Evolutionary conservation across 2,113 vertebrate genomes (phyloP), one percentile per base, ranked within the genome.

Genomic region (Zosterops japonicus): DNA sequence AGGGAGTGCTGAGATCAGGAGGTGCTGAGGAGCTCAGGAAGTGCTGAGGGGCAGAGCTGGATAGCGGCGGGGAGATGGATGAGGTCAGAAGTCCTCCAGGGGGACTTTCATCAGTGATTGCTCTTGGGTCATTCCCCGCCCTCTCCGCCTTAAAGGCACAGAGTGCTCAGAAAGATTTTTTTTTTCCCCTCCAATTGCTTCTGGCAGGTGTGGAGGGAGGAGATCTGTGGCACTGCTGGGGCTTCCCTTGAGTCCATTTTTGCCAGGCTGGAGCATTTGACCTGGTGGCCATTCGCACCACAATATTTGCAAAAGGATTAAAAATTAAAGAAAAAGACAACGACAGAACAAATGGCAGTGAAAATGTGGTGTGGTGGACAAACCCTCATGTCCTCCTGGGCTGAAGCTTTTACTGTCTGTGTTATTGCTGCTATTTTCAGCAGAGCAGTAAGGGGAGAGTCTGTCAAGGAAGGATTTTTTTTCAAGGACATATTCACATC

Each of bases 171-270:
- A 2, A 6, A 18, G 9, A 8, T 28, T 17, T 44, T 23, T 31
- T 18, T 8, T 2, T 20, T 3, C 21, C 21, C 6, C 7, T 47
- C 12, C 1, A 7, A 0, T 20, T 65, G 12, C 6, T 75, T 24
- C 17, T 0, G 2, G 15, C 16, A 17, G 11, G 2, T 13, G 24
- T 46, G 33, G 33, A 46, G 41, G 20, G 20, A 27, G n/a, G 65
- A 47, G 49, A 16, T 33, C 8, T 1, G 3, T 0, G 0, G 24
- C 24, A n/a, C 14, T 2, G 1, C 35, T 33, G 4, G 18, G 42
- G 15, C 23, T 64, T 55, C 35, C 20, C 44, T 1, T 0, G 20
- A 1, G 5, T 44, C 13, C 41, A 7, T 36, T 23, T 15, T 42
- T 69, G 49, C 35, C 46, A 29, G 6, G 7, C 10, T 7, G 28